phyloP scores from a whole-genome alignment of 2,888 invertebrate genomes.

The Troides aeacus region DNA sequence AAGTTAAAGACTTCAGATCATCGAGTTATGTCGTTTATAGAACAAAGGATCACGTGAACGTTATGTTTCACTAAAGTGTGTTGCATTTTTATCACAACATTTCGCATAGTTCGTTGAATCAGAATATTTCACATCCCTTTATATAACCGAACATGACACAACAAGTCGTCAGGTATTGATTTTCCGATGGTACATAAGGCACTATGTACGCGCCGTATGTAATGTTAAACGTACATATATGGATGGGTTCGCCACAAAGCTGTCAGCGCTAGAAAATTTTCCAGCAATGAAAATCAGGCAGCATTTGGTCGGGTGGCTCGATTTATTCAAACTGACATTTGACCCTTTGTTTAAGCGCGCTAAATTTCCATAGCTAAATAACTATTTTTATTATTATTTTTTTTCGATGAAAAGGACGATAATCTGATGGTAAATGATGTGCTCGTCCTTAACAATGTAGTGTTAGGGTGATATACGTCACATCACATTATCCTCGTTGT shows the following conservation, averaged over 20 bases:
- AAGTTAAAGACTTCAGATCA: not conserved
- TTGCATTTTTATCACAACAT: slow-evolving; percentile 1
- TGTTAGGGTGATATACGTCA: too few species aligned
- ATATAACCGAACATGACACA: slow-evolving; percentile 42
- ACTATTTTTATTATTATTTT: not conserved
- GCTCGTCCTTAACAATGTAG: too few species aligned
- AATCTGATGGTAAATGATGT: too few species aligned
- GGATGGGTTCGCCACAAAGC: slow-evolving; percentile 33
- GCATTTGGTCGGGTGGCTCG: slow-evolving; percentile 24
- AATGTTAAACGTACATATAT: slow-evolving; percentile 31
- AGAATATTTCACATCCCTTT: slow-evolving; percentile 34
- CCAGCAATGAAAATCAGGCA: slow-evolving; percentile 38
- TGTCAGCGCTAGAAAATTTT: slow-evolving; percentile 42
- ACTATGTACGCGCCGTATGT: slow-evolving; percentile 36
- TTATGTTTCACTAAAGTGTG: not conserved
- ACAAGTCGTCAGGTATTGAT: slow-evolving; percentile 50
- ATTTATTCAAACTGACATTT: slow-evolving; percentile 27
- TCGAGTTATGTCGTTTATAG: not conserved
- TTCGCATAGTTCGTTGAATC: not conserved
- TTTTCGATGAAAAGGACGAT: not conserved
- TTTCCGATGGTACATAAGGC: slow-evolving; percentile 43
- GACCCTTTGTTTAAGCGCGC: slow-evolving; percentile 14
- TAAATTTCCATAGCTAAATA: slow-evolving; percentile 5
- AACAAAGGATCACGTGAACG: not conserved
- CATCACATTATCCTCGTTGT: too few species aligned